A percentile compares a stretch with the other conserved stretches of the same genome.
phyloP scores from a whole-genome alignment of 2,797 vertebrate genomes.

The Chelonia mydas region DNA sequence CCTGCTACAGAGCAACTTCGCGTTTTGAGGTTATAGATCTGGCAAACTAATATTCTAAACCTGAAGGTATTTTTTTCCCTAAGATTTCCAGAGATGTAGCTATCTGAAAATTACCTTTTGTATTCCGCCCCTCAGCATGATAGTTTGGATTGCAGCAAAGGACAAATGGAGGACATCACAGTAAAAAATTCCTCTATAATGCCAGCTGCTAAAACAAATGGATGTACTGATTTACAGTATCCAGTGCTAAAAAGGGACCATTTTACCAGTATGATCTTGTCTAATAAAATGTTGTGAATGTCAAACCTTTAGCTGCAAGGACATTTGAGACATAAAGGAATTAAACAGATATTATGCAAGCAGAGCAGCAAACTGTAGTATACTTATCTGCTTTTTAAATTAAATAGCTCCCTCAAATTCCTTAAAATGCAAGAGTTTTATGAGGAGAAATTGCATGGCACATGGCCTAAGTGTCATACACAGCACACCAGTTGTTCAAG shows the following conservation, averaged over 20 bases:
- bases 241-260: not conserved
- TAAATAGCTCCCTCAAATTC: not conserved
- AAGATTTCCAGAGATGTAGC: constrained; percentile 50
- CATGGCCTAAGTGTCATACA: not conserved
- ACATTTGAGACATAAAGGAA: constrained; percentile 18
- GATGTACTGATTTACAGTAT: constrained; percentile 36
- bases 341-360: constrained; percentile 31
- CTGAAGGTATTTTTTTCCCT: constrained; percentile 10
- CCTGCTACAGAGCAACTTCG: constrained; percentile 31
- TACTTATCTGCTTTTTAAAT: not conserved
- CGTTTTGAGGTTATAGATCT: constrained; percentile 45
- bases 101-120: constrained; percentile 71
- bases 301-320: constrained; percentile 40
- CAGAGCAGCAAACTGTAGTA: not conserved
- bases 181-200: constrained; percentile 31
- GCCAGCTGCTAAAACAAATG: constrained; percentile 61
- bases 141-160: constrained; percentile 63
- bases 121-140: constrained; percentile 25
- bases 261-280: constrained; percentile 32
- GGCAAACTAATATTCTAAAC: not conserved
- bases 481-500: not conserved
- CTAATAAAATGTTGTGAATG: constrained; percentile 50
- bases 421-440: not conserved
- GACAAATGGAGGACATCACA: constrained; percentile 66
- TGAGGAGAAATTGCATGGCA: not conserved